Base-by-base conservation (phyloP, 2,113 vertebrate genomes). In the Thryonomys swinderianus region DNA sequence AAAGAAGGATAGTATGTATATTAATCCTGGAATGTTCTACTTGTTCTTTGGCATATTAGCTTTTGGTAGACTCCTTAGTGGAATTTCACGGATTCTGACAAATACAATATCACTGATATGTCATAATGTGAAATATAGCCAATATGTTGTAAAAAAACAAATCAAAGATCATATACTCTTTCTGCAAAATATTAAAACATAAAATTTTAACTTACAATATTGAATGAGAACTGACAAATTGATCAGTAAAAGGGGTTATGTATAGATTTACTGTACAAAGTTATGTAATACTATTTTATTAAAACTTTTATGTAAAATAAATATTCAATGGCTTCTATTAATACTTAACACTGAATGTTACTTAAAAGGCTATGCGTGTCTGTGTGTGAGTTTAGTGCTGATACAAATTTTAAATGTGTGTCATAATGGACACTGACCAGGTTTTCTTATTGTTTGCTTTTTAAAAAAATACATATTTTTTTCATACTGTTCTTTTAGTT, bases 401-500 rank as follows among this genome's bases (percentile, higher is more conserved):
- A 82, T 66, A 87, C 73, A 93, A 76, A 5, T 5, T 55, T 93
- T 51, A 62, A 95, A 79, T 90, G 3, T 66, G 4, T 14, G 11
- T 66, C 1, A 10, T 40, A 84, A 64, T 78, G 85, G 82, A 92
- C 34, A 92, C 10, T 96, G 21, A 92, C 13, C 25, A 62, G 0
- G 1, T 8, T 81, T 71, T 30, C 10, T 66, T 94, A 53, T 66
- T 79, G 11, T 85, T 84, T 48, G 80, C 74, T 17, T 25, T 17
- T 27, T 85, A 18, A 57, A 55, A 55, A n/a, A n/a, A n/a, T n/a
- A n/a, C n/a, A 51, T 84, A 17, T 62, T 84, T 91, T 93, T 74
- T 88, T 93, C 73, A 51, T 16, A 12, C 95, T 95, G 20, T 5
- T 94, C 42, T 96, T 85, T 95, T 98, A 99, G 99, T 97, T 99